phyloP scores from a whole-genome alignment of 2,113 vertebrate genomes.

The Cyanistes caeruleus region DNA sequence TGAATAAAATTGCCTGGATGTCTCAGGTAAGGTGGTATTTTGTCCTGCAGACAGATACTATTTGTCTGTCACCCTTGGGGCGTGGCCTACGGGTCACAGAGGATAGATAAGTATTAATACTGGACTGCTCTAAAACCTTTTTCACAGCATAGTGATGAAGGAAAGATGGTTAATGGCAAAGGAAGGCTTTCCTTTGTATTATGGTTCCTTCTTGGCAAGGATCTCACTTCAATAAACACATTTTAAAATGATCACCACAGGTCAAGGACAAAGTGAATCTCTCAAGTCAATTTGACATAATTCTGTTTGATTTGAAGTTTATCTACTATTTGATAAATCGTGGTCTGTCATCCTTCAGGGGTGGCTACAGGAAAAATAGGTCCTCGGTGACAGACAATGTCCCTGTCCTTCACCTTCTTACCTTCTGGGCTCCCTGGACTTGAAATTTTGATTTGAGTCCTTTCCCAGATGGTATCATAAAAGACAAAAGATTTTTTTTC shows the following conservation, averaged over 20 bases:
- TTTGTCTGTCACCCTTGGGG: background rate
- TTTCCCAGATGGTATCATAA: background rate
- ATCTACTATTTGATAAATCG: background rate
- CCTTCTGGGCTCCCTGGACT: background rate
- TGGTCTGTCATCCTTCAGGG: background rate
- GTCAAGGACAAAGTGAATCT: background rate
- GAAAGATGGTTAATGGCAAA: background rate
- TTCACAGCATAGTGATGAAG: background rate
- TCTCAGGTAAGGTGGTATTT: background rate
- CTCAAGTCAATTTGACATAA: background rate
- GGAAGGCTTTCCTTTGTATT: background rate
- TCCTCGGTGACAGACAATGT: background rate
- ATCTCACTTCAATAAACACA: background rate
- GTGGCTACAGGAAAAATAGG: background rate
- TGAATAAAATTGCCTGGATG: background rate
- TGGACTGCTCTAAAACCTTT: background rate
- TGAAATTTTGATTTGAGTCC: slow-evolving; percentile 2
- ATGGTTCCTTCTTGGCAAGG: background rate
- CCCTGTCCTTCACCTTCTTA: background rate
- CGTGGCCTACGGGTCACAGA: background rate
- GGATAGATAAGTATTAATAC: background rate
- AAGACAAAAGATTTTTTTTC: background rate
- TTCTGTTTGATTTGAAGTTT: slow-evolving; percentile 7
- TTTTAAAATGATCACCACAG: background rate
- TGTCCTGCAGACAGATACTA: background rate